Base-by-base conservation (phyloP, 2,888 invertebrate species). In the Oeneis ivallda region DNA sequence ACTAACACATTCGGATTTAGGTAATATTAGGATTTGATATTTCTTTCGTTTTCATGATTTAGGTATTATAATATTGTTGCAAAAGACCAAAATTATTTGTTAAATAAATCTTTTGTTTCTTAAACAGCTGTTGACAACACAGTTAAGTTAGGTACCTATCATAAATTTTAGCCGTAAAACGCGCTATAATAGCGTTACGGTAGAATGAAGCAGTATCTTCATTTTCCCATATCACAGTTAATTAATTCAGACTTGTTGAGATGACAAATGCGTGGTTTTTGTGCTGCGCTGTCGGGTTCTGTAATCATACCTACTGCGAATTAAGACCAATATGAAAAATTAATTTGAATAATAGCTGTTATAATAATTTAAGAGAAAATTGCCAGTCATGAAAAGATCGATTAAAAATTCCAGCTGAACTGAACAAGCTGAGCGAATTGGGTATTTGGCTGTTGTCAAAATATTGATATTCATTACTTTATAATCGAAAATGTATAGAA, bases 141-240 rank as follows among this genome's bases (percentile, higher is more conserved):
- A 45, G 17, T 47, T 15, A n/a, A n/a, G n/a, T n/a, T n/a, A n/a
- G n/a, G n/a, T n/a, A n/a, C n/a, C n/a, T n/a, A 17, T 15, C 15
- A 47, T 47, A 47, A 47, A 47, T 47, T 47, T 2, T 47, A 17
- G 9, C 10, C 15, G 3, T 17, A 47, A 47, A 47, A 47, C 47
- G 47, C 57, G 57, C 57, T 57, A 8, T 45, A 57, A 19, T 15
- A 13, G 54, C 17, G 39, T 5, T 39, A 11, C 10, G 17, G 10
- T 19, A 34, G 11, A 39, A 39, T 11, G 9, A 39, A 11, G 39
- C 39, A 6, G 39, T 39, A 54, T 54, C 54, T 54, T 54, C 43
- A 43, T 57, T 43, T 57, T 57, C 57, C 57, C 57, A 57, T 57
- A 32, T 57, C 57, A 13, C 19, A n/a, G 57, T 15, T 57, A 57